Conservation (phyloP, 2,113 vertebrate genomes). For the Chunga burmeisteri region DNA sequence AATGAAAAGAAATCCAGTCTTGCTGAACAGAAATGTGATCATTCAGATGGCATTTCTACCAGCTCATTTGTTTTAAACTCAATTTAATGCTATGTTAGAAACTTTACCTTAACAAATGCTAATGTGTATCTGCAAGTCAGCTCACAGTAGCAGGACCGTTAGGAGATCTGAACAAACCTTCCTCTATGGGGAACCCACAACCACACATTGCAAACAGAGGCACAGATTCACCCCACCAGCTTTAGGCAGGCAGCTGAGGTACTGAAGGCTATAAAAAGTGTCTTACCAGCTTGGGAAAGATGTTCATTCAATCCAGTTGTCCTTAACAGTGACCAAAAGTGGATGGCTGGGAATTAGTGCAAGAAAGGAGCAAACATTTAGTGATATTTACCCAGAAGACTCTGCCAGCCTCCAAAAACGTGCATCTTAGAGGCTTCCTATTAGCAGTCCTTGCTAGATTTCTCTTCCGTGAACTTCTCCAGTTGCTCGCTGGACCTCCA, state of each 20-base stretch:
- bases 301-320: background rate
- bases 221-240: background rate
- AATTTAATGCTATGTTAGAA: slow-evolving; percentile 3
- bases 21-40: slow-evolving; percentile 9
- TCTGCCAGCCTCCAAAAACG: background rate
- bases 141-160: background rate
- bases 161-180: background rate
- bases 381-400: background rate
- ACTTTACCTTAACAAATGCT: background rate
- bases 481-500: background rate
- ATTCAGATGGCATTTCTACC: background rate
- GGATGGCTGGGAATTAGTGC: background rate
- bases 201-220: background rate
- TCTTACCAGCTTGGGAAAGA: background rate
- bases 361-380: background rate
- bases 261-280: background rate
- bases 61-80: background rate
- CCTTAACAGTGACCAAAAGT: background rate
- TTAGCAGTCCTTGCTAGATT: background rate
- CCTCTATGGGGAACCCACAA: background rate
- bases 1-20: slow-evolving; percentile 15
- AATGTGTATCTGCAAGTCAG: background rate
- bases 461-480: background rate
- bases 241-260: background rate
- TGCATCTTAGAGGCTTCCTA: background rate